Percentiles rank a stretch among this genome's conserved stretches.
phyloP scores from a whole-genome alignment of 1,140 invertebrate species.

The Cherax destructor region DNA sequence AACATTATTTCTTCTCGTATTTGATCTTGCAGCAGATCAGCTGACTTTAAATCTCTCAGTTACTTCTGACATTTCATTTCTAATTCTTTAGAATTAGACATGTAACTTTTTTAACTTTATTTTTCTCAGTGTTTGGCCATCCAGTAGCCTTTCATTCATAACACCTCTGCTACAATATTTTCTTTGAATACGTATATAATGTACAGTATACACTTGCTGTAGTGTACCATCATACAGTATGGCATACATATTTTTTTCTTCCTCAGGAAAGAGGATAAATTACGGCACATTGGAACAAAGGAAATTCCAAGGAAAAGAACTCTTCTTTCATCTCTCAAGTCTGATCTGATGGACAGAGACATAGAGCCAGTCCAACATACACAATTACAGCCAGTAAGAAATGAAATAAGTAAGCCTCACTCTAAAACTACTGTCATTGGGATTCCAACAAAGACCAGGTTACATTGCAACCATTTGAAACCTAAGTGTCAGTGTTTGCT shows the following conservation, averaged over 20 bases:
- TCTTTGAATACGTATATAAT: too few relatives aligned
- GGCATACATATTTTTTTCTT: background rate
- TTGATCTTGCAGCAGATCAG: too few relatives aligned
- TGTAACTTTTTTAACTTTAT: too few relatives aligned
- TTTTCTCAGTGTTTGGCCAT: too few relatives aligned
- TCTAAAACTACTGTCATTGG: conserved; percentile 43
- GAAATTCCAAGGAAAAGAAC: background rate
- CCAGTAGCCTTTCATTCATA: too few relatives aligned
- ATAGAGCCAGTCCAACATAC: background rate
- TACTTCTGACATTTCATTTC: too few relatives aligned
- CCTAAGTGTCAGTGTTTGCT: conserved; percentile 41
- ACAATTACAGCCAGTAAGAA: background rate
- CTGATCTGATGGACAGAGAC: background rate
- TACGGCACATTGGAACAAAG: conserved; percentile 17
- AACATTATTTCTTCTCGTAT: too few relatives aligned
- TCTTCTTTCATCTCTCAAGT: background rate
- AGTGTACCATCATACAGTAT: background rate
- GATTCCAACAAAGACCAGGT: conserved; percentile 23
- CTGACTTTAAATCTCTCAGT: too few relatives aligned
- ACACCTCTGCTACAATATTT: too few relatives aligned
- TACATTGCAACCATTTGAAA: conserved; percentile 47
- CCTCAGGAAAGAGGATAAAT: conserved; percentile 33
- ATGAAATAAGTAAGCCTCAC: conserved; percentile 21
- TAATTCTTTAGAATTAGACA: too few relatives aligned
- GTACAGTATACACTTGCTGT: background rate